A percentile compares a stretch with the other conserved stretches of the same genome.
Evolutionary conservation across 2,888 invertebrate genomes (phyloP).

Genomic region (Gnatocerus cornutus): DNA sequence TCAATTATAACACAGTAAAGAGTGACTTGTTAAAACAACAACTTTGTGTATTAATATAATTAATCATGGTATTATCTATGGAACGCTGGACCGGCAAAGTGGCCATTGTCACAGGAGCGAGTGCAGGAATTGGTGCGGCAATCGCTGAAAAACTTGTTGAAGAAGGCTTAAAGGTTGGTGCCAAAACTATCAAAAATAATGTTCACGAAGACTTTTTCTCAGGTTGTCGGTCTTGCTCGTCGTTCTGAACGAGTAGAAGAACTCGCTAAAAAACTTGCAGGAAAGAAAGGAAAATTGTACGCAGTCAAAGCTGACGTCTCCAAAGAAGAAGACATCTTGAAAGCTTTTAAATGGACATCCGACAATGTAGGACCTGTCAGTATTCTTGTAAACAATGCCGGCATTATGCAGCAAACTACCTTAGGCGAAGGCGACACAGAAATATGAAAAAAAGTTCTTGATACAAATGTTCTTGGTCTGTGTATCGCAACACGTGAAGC

Average conservation of each 20-base stretch:
- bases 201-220: not conserved
- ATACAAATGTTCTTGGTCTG: conserved; percentile 41
- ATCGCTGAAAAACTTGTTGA: conserved; percentile 70
- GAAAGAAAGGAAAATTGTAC: conserved; percentile 56
- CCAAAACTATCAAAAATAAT: not conserved
- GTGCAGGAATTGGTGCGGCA: conserved; percentile 76
- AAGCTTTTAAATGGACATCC: conserved; percentile 23
- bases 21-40: too few relatives aligned
- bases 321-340: conserved; percentile 31
- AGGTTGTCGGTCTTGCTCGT: conserved; percentile 59
- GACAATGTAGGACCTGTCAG: conserved; percentile 26
- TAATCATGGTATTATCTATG: conserved; percentile 67
- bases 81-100: conserved; percentile 77
- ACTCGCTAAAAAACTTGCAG: conserved; percentile 48
- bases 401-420: conserved; percentile 10
- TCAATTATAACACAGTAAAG: too few relatives aligned
- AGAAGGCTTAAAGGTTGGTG: conserved; percentile 72
- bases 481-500: conserved; percentile 40
- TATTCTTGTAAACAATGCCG: conserved; percentile 17
- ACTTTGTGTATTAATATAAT: too few relatives aligned
- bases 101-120: conserved; percentile 79
- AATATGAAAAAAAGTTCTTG: conserved; percentile 31
- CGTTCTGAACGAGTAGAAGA: conserved; percentile 55
- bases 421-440: conserved; percentile 1
- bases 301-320: conserved; percentile 23